Evolutionary conservation across 2,888 invertebrate genomes (phyloP).

Genomic region (Malachius bipustulatus): DNA sequence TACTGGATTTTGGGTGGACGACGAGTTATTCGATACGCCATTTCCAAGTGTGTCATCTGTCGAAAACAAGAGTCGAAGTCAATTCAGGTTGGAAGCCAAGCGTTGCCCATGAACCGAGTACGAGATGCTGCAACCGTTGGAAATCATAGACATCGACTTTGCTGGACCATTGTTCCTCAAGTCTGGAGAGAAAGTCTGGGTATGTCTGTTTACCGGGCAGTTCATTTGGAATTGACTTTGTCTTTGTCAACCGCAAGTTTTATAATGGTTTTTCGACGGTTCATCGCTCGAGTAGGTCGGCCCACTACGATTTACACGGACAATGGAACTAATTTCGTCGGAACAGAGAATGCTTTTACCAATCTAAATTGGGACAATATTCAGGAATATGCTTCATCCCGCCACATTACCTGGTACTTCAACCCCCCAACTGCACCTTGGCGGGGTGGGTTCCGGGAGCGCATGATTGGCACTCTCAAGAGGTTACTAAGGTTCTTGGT

Average conservation of each 20-base stretch:
- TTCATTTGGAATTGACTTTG: constrained; percentile 30
- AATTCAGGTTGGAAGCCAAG: constrained; percentile 15
- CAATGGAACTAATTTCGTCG: constrained; percentile 31
- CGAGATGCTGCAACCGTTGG: constrained; percentile 19
- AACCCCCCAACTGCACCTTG: constrained; percentile 33
- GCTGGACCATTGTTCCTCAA: constrained; percentile 29
- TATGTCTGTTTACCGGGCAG: constrained; percentile 29
- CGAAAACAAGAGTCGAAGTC: constrained; percentile 15
- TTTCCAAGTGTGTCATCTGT: constrained; percentile 18
- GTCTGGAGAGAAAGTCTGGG: constrained; percentile 24
- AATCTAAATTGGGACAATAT: constrained; percentile 23
- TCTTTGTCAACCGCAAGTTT: constrained; percentile 25
- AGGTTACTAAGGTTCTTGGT: constrained; percentile 26
- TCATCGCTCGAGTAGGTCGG: constrained; percentile 26
- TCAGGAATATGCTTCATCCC: constrained; percentile 12
- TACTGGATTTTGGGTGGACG: no score
- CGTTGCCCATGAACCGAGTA: constrained; percentile 24
- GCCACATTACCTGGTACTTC: constrained; percentile 26
- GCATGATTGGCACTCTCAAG: constrained; percentile 32
- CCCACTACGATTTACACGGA: constrained; percentile 25
- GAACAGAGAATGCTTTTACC: constrained; percentile 22
- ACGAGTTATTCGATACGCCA: no score
- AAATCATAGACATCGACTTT: constrained; percentile 28
- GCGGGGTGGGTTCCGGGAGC: no score
- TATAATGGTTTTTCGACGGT: constrained; percentile 25